These are phyloP conservation scores for Ceyx margarethae DNA, from an alignment of 2,113 vertebrate genomes.

Conservation along the genomic window DNA sequence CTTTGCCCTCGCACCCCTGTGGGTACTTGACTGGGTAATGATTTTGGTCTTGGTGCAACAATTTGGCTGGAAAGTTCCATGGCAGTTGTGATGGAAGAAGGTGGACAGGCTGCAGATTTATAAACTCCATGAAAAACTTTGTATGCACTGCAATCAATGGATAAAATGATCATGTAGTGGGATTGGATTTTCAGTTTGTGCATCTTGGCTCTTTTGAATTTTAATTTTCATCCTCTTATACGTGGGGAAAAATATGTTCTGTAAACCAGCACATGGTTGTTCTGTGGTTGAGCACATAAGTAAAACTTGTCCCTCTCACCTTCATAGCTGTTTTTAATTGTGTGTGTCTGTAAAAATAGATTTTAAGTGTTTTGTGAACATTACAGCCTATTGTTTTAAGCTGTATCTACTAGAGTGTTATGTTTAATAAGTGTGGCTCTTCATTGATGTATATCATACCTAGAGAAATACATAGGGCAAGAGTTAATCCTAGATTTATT, in stretches of 20 bases:
- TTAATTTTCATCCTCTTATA: background rate
- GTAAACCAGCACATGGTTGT: background rate
- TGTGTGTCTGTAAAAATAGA: rapidly evolving
- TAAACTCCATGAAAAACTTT: background rate
- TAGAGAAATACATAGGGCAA: background rate
- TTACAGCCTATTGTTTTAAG: background rate
- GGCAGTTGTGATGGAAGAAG: background rate
- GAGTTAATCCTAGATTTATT: background rate
- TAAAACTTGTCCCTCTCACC: background rate
- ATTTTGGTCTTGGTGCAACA: background rate
- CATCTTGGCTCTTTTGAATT: background rate
- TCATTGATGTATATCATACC: background rate
- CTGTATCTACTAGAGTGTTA: background rate
- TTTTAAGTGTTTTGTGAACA: background rate
- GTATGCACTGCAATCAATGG: background rate
- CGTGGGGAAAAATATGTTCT: background rate
- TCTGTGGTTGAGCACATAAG: background rate
- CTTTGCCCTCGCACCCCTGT: background rate
- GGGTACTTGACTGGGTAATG: background rate
- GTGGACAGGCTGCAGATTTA: background rate
- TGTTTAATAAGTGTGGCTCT: background rate
- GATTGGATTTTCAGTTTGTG: background rate
- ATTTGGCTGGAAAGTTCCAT: background rate
- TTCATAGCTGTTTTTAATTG: background rate
- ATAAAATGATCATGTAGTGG: background rate